Evolutionary conservation across 1,140 invertebrate genomes (phyloP), one percentile per base, ranked within the genome.

Genomic region (Dendrolimus kikuchii): DNA sequence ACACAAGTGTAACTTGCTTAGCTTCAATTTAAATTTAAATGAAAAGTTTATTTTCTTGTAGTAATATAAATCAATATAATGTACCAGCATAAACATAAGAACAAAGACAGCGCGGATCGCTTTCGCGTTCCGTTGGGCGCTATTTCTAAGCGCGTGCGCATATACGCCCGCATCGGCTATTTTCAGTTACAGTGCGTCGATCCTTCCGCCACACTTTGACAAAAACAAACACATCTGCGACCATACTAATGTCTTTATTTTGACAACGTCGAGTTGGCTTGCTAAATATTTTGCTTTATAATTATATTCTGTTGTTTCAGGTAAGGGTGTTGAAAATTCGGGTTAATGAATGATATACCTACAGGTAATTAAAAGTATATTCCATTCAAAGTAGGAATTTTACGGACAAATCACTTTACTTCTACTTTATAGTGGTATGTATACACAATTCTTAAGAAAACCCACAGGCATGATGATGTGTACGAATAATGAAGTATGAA

Each of bases 91-190:
- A 23, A 1, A 23, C 23, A 3, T 23, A 23, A 23, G 23, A 23
- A 23, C 23, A 23, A 23, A 23, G 23, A 23, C 23, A 23, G 3
- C 23, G 23, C 23, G 23, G 23, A 3, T 23, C 23, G 23, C 23
- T 23, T 1, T 38, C 39, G 10, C 50, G 42, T 38, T 38, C 36
- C 50, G 50, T 51, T 51, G 50, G 50, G 10, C 50, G 54, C 50
- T 59, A 59, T 54, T 59, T 59, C 44, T 23, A 23, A 23, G 23
- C 42, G 57, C 57, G 44, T 43, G 38, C 52, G 37, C 49, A 36
- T 10, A 43, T 53, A 38, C 53, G 53, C 59, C 41, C 53, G 59
- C 59, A 39, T 60, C 51, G 59, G 10, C 46, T 60, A 60, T 60
- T 55, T 60, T 56, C 59, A 53, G 46, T 23, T 23, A 23, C 23